These are phyloP conservation scores for Actinemys pallida DNA, from an alignment of 2,113 vertebrate species.

Conservation along the genomic window DNA sequence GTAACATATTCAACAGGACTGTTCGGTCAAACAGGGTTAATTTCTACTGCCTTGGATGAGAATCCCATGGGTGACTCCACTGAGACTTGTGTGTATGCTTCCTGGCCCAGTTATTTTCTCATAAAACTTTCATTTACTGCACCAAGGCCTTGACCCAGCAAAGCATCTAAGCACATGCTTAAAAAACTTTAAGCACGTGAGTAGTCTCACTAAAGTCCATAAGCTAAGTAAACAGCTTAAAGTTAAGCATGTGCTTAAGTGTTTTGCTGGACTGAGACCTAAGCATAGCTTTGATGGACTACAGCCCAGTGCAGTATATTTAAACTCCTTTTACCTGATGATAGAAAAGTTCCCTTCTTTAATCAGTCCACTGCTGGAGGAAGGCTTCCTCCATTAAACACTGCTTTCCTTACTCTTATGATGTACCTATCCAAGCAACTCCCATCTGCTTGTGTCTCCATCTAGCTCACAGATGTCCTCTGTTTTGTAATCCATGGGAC, in stretches of 20 bases:
- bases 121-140: neutral
- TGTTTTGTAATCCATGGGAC: neutral
- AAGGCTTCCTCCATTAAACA: neutral
- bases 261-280: no score
- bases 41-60: accelerated
- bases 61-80: neutral
- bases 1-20: accelerated
- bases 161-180: neutral
- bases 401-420: no score
- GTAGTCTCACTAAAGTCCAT: neutral
- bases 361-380: neutral
- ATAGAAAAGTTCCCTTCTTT: neutral
- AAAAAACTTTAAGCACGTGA: neutral
- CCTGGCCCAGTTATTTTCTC: neutral
- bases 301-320: neutral
- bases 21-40: neutral
- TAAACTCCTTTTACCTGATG: neutral
- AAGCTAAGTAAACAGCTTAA: neutral
- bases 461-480: neutral
- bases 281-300: neutral
- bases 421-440: neutral
- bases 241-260: neutral
- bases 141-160: neutral
- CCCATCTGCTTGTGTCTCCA: neutral
- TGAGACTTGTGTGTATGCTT: neutral